Conservation (phyloP, 2,888 invertebrate species). For the Oscheius sp. region DNA sequence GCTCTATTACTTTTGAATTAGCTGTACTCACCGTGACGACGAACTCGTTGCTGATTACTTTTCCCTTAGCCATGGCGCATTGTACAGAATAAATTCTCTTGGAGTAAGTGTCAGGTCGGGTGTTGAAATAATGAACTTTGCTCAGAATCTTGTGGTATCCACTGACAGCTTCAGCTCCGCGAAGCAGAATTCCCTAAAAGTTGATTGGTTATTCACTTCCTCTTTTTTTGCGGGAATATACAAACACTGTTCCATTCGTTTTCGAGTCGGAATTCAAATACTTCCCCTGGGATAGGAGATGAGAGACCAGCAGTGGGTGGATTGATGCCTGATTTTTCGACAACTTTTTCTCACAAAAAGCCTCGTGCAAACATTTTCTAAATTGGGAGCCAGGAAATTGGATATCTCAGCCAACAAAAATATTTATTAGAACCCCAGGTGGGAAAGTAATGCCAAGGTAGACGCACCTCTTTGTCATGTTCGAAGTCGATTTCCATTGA, state of each 20-base stretch:
- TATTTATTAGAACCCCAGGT: too few species aligned
- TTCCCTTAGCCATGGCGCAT: slow-evolving; percentile 78
- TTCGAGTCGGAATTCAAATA: too few species aligned
- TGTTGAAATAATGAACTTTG: slow-evolving; percentile 83
- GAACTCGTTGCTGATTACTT: slow-evolving; percentile 94
- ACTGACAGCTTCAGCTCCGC: slow-evolving; percentile 72
- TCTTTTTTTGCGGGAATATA: neutral
- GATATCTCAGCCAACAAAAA: too few species aligned
- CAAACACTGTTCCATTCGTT: neutral
- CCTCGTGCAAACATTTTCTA: too few species aligned
- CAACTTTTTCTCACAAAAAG: too few species aligned
- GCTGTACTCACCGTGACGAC: slow-evolving; percentile 79
- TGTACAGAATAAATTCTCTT: slow-evolving; percentile 82
- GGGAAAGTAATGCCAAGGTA: too few species aligned
- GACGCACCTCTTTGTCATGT: slow-evolving; percentile 81
- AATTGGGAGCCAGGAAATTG: too few species aligned
- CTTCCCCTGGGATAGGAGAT: too few species aligned
- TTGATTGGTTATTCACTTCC: neutral
- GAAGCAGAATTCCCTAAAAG: slow-evolving; percentile 63
- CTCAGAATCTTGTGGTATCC: slow-evolving; percentile 71
- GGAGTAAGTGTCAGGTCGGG: slow-evolving; percentile 84
- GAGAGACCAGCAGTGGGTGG: too few species aligned
- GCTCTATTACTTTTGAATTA: too few species aligned
- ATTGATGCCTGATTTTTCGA: too few species aligned
- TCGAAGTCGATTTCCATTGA: slow-evolving; percentile 83